A percentile compares a stretch with the other conserved stretches of the same genome.
These are phyloP conservation scores for Eurosta solidaginis DNA, from an alignment of 1,140 invertebrate genomes.

Conservation along the genomic window DNA sequence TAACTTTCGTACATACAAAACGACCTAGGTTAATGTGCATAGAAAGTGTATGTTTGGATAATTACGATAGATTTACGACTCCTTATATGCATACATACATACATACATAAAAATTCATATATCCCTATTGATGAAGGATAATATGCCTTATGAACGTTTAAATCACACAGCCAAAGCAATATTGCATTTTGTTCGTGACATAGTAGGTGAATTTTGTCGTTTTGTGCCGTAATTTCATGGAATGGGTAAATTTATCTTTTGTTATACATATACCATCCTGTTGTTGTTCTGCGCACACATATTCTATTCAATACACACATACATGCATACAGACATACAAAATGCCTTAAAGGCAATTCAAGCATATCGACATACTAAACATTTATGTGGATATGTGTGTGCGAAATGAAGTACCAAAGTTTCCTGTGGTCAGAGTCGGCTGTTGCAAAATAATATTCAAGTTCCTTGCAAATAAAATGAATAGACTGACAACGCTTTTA, in stretches of 20 bases:
- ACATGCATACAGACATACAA: background rate
- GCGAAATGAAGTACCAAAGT: no score
- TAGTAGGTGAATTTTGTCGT: background rate
- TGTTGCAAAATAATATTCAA: background rate
- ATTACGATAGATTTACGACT: background rate
- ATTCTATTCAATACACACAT: background rate
- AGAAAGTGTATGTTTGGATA: background rate
- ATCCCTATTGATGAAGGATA: background rate
- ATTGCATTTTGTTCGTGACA: background rate
- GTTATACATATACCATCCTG: conserved; percentile 13
- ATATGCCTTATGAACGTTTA: background rate
- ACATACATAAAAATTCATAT: background rate
- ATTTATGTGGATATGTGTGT: background rate
- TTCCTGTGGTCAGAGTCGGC: background rate
- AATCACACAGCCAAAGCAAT: background rate
- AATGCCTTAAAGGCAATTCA: no score
- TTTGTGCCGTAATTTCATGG: conserved; percentile 11
- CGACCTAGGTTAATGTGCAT: no score
- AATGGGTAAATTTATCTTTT: conserved; percentile 21
- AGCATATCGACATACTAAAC: background rate
- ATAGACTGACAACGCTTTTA: no score
- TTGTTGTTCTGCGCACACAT: background rate
- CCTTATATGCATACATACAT: background rate
- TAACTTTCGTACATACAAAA: no score
- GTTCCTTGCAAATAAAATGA: no score